Conservation (phyloP, 2,113 vertebrate genomes). For the Alaudala cheleensis region DNA sequence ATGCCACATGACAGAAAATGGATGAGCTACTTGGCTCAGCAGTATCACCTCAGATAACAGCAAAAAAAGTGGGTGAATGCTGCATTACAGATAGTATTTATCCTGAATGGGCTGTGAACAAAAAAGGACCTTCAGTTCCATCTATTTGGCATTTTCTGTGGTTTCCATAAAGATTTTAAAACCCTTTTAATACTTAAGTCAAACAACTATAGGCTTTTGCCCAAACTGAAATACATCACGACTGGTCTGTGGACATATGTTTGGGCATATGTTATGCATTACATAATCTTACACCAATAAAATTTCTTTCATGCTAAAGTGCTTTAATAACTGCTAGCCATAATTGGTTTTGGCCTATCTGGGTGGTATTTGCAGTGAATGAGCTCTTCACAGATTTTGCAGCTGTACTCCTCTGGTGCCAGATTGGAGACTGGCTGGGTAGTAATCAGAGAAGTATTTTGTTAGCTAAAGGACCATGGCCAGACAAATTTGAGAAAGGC, state of each 20-base stretch:
- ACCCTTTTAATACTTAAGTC: background rate
- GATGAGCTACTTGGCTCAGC: background rate
- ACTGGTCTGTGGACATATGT: background rate
- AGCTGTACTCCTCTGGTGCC: slow-evolving; percentile 20
- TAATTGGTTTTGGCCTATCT: slow-evolving; percentile 32
- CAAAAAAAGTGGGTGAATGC: background rate
- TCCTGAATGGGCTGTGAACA: background rate
- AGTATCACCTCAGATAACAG: background rate
- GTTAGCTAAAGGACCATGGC: background rate
- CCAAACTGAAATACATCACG: background rate
- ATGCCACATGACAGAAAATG: background rate
- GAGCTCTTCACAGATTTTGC: slow-evolving; percentile 20
- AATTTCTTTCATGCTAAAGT: background rate
- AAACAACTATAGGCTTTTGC: background rate
- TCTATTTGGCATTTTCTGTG: background rate
- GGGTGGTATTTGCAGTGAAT: slow-evolving; percentile 1
- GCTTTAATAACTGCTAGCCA: background rate
- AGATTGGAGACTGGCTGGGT: background rate
- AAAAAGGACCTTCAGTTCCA: background rate
- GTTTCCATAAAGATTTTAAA: background rate
- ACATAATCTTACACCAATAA: background rate
- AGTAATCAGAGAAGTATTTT: background rate
- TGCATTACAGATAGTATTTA: background rate
- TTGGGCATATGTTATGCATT: background rate
- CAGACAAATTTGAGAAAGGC: background rate